A percentile compares a stretch with the other conserved stretches of the same genome.
phyloP scores from a whole-genome alignment of 2,797 vertebrate genomes.

The Pipistrellus pygmaeus region DNA sequence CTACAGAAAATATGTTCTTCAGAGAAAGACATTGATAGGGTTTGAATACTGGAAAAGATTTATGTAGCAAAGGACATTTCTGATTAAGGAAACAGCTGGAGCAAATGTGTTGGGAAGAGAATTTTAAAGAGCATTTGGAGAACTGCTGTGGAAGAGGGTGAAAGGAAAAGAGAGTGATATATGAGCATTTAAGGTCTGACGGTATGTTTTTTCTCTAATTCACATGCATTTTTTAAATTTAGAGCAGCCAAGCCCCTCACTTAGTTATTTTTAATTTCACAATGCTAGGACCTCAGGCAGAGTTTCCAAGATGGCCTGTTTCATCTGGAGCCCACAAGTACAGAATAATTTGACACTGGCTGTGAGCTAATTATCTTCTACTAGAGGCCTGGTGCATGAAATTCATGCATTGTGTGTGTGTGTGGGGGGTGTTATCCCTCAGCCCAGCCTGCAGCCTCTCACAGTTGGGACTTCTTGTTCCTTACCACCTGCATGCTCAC shows the following conservation, averaged over 20 bases:
- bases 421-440: too few species aligned
- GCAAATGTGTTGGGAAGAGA: neutral
- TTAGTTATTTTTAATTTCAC: slow-evolving; percentile 7
- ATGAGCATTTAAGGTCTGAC: neutral
- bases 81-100: neutral
- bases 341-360: neutral
- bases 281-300: neutral
- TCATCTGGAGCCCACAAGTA: neutral
- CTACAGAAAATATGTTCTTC: neutral
- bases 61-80: neutral
- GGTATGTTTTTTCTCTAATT: neutral
- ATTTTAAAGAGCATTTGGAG: neutral
- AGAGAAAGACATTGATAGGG: neutral
- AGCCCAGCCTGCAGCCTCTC: too few species aligned
- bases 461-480: too few species aligned
- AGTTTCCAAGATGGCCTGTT: neutral
- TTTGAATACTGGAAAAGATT: neutral
- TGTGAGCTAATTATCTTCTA: neutral
- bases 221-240: neutral
- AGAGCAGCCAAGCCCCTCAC: neutral
- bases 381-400: too few species aligned
- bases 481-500: too few species aligned
- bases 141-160: neutral
- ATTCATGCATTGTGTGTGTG: too few species aligned
- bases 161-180: neutral